Percentiles rank a stretch among this genome's conserved stretches.
Evolutionary conservation across 2,797 vertebrate species (phyloP).

Genomic region (Enteromius thamalakanensis): DNA sequence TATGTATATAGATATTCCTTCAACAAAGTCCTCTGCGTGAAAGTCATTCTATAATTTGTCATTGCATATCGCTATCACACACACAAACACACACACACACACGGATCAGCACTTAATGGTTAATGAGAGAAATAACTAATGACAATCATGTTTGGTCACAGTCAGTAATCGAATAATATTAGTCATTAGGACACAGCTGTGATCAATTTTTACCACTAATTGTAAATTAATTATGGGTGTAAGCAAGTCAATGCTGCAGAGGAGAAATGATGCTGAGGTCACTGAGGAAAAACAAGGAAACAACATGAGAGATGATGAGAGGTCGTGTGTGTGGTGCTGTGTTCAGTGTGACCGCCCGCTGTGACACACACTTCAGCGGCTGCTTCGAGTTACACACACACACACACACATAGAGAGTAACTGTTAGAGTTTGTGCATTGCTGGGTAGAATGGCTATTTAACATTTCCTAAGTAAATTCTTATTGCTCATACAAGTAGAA

Average conservation of each 20-base stretch:
- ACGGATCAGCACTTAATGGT: neutral
- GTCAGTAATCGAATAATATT: conserved; percentile 37
- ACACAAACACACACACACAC: neutral
- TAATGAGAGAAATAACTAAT: conserved; percentile 28
- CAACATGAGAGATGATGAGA: conserved; percentile 1
- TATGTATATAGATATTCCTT: neutral
- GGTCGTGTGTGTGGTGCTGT: neutral
- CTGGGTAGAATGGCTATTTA: neutral
- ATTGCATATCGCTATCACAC: neutral
- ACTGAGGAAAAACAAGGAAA: conserved; percentile 15
- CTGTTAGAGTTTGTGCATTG: neutral
- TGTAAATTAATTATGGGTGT: conserved; percentile 44
- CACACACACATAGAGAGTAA: neutral
- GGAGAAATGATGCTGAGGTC: conserved; percentile 16
- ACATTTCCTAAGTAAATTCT: neutral
- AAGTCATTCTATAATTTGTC: conserved; percentile 28
- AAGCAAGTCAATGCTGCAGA: conserved; percentile 25
- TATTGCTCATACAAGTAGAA: neutral
- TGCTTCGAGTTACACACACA: neutral
- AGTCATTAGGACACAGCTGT: conserved; percentile 45
- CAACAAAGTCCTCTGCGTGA: conserved; percentile 7
- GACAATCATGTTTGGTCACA: conserved; percentile 35
- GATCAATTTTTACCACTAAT: conserved; percentile 42
- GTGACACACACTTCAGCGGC: neutral
- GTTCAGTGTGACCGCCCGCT: conserved; percentile 6